Percentiles rank a stretch among this genome's conserved stretches.
Conservation (phyloP, 2,113 vertebrate genomes). For the Dolichotis patagonum region DNA sequence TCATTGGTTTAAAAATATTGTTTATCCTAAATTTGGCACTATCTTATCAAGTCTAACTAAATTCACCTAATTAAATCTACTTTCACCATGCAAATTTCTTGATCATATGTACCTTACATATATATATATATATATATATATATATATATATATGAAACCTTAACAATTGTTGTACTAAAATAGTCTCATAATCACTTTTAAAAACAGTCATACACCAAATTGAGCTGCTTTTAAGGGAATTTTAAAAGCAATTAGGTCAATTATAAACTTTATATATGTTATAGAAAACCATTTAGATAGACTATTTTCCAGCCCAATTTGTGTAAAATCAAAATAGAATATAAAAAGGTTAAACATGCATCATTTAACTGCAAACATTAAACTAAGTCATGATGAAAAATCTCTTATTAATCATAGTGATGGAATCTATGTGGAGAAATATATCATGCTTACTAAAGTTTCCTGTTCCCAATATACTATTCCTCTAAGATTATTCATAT, state of each 20-base stretch:
- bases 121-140: not conserved
- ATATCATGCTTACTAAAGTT: not conserved
- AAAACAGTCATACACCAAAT: not conserved
- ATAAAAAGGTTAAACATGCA: conserved; percentile 51
- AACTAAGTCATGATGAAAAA: conserved; percentile 15
- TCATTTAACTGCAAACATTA: conserved; percentile 18
- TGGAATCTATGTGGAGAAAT: conserved; percentile 54
- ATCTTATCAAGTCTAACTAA: conserved; percentile 72
- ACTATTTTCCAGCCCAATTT: conserved; percentile 27
- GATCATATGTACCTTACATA: conserved; percentile 65
- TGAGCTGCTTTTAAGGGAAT: conserved; percentile 48
- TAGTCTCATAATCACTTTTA: conserved; percentile 59
- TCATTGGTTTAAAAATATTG: conserved; percentile 74
- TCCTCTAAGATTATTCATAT: conserved; percentile 48
- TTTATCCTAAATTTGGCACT: conserved; percentile 63
- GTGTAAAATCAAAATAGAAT: conserved; percentile 57
- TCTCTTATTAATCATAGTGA: not conserved
- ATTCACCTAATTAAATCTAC: conserved; percentile 75
- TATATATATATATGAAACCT: conserved; percentile 13
- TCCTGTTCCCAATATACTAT: not conserved
- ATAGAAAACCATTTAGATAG: conserved; percentile 43
- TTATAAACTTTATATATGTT: conserved; percentile 1
- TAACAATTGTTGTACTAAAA: conserved; percentile 63
- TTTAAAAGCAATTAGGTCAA: conserved; percentile 66
- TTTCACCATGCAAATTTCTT: conserved; percentile 73